Evolutionary conservation across 2,888 invertebrate species (phyloP).

Genomic region (Osedax fenrisi): DNA sequence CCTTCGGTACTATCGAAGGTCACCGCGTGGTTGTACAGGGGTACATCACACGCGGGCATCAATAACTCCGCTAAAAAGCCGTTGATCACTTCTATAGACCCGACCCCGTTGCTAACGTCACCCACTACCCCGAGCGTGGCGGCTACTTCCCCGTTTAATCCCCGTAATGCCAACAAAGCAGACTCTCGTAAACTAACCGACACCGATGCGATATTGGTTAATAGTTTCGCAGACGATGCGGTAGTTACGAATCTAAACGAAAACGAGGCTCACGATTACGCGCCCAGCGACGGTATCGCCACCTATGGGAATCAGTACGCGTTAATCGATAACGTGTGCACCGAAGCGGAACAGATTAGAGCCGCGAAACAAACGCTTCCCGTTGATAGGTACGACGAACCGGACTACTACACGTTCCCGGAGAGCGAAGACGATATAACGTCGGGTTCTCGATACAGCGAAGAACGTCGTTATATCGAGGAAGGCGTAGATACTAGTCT

Average conservation of each 20-base stretch:
- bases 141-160: too few relatives aligned
- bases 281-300: not conserved
- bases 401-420: not conserved
- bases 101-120: too few relatives aligned
- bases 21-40: not conserved
- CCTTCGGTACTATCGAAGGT: not conserved
- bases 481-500: not conserved
- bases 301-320: not conserved
- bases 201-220: not conserved
- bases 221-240: not conserved
- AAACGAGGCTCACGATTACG: not conserved
- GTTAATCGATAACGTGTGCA: too few relatives aligned
- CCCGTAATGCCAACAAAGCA: not conserved
- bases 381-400: not conserved
- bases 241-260: not conserved
- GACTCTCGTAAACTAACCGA: not conserved
- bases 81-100: not conserved
- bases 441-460: too few relatives aligned
- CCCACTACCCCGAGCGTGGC: too few relatives aligned
- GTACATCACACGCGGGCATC: not conserved
- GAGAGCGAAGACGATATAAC: not conserved
- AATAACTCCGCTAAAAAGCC: not conserved
- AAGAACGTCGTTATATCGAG: too few relatives aligned
- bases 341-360: not conserved
- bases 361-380: too few relatives aligned